A percentile compares a stretch with the other conserved stretches of the same genome.
phyloP scores from a whole-genome alignment of 1,140 invertebrate genomes.

The Ooceraea biroi region DNA sequence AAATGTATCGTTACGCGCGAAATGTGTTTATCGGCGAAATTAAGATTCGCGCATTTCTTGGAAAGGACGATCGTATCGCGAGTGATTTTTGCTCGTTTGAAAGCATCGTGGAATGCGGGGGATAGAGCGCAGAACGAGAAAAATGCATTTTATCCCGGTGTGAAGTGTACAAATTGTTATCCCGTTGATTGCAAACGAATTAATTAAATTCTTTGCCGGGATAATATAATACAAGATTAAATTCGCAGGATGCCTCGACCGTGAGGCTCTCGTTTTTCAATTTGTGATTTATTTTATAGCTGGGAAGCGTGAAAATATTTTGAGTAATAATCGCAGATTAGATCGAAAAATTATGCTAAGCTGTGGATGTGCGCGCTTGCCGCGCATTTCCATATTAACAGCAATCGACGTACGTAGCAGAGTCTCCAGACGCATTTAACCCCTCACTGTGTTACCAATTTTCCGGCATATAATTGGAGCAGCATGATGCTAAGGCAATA shows the following conservation, averaged over 20 bases:
- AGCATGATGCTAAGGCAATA: neutral
- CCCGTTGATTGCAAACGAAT: constrained; percentile 54
- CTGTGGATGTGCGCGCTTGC: neutral
- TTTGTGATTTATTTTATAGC: no score
- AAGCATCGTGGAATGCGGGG: constrained; percentile 1
- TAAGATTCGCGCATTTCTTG: constrained; percentile 37
- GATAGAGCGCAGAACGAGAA: constrained; percentile 24
- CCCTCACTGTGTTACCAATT: constrained; percentile 1
- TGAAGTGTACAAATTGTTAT: constrained; percentile 51
- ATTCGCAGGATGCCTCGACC: constrained; percentile 32
- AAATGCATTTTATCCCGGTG: constrained; percentile 40
- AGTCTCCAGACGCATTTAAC: neutral
- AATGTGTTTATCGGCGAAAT: constrained; percentile 38
- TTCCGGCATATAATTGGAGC: constrained; percentile 23
- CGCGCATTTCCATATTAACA: constrained; percentile 7
- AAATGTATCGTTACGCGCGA: neutral
- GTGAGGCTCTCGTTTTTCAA: no score
- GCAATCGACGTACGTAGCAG: neutral
- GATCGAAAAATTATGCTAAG: neutral
- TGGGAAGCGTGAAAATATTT: neutral
- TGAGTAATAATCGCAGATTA: constrained; percentile 16
- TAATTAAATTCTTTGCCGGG: constrained; percentile 52
- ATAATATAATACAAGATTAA: constrained; percentile 59
- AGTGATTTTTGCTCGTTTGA: constrained; percentile 31
- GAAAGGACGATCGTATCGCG: neutral